Conservation (phyloP, 2,113 vertebrate genomes). For the Glaucidium brasilianum region DNA sequence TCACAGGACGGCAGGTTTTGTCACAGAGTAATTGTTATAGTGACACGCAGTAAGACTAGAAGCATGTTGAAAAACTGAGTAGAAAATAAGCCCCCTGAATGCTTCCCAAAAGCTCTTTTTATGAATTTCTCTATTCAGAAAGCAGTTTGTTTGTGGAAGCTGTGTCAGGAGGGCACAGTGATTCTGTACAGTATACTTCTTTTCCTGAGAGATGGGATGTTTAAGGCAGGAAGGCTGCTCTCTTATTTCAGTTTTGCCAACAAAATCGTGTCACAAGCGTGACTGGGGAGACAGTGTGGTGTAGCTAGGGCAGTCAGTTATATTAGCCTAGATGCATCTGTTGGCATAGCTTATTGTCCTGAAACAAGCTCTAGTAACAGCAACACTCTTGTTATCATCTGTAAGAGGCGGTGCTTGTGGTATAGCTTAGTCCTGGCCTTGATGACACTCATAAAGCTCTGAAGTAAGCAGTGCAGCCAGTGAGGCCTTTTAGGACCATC, state of each 20-base stretch:
- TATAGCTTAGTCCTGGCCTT: neutral
- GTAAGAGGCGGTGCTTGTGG: neutral
- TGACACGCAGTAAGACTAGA: neutral
- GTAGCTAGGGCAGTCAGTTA: neutral
- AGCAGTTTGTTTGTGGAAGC: neutral
- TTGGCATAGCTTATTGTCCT: neutral
- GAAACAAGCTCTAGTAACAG: neutral
- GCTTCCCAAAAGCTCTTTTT: neutral
- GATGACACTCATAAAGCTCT: neutral
- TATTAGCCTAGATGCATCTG: neutral
- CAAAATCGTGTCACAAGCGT: neutral
- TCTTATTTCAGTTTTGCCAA: neutral
- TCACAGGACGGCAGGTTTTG: neutral
- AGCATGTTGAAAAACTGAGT: neutral
- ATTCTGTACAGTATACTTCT: neutral
- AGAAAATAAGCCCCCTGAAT: neutral
- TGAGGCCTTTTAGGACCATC: neutral
- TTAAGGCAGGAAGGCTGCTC: neutral
- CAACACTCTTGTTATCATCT: rapidly evolving
- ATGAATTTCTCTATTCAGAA: neutral
- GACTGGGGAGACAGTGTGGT: neutral
- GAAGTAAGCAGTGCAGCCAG: neutral
- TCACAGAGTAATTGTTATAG: neutral
- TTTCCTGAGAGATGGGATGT: neutral
- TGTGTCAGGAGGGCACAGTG: neutral